A percentile compares a stretch with the other conserved stretches of the same genome.
These are phyloP conservation scores for Exephanes ischioxanthus DNA, from an alignment of 2,888 invertebrate genomes.

Conservation along the genomic window DNA sequence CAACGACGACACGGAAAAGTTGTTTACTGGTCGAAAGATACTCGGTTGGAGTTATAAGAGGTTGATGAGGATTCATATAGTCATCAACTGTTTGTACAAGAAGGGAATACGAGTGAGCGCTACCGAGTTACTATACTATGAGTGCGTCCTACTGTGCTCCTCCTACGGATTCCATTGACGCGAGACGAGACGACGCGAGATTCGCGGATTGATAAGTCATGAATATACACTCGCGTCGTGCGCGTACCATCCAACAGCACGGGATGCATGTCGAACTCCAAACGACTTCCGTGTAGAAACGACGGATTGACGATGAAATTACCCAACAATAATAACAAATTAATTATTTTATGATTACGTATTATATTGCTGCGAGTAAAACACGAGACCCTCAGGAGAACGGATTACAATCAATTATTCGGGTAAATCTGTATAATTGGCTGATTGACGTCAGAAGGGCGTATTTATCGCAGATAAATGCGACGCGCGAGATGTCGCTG, in stretches of 20 bases:
- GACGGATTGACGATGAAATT: background rate
- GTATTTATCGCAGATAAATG: background rate
- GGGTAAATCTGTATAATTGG: background rate
- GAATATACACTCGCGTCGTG: background rate
- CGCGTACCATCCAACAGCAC: background rate
- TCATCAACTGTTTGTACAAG: constrained; percentile 9
- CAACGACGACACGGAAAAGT: constrained; percentile 6
- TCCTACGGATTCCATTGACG: constrained; percentile 54
- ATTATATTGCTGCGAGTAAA: background rate
- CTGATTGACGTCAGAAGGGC: background rate
- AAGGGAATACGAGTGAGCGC: constrained; percentile 10
- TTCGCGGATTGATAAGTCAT: constrained; percentile 52
- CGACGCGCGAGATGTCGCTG: background rate
- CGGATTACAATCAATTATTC: background rate
- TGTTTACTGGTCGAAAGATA: constrained; percentile 20
- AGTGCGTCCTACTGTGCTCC: constrained; percentile 48
- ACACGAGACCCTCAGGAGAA: background rate
- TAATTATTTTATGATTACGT: background rate
- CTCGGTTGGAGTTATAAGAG: constrained; percentile 5
- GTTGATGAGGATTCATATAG: constrained; percentile 38
- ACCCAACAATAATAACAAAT: background rate
- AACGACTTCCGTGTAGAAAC: constrained; percentile 11
- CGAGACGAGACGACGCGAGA: constrained; percentile 46
- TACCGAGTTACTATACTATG: constrained; percentile 45
- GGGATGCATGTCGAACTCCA: constrained; percentile 11